These are phyloP conservation scores for Drosophila simulans DNA, from an alignment of 1,140 invertebrate genomes.

Conservation along the genomic window DNA sequence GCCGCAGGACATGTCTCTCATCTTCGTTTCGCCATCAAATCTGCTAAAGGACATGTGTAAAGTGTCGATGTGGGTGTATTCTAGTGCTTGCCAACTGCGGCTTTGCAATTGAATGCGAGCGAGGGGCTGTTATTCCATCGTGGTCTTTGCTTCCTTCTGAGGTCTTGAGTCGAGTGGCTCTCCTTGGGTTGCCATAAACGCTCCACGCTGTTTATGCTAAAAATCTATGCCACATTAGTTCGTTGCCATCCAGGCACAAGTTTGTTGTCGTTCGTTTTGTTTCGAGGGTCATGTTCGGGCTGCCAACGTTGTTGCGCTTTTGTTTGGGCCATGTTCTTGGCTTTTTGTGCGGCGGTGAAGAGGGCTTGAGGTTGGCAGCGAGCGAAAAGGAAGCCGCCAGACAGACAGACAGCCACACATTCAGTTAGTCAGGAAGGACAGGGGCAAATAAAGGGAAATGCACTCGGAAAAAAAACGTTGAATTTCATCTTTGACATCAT, in stretches of 20 bases:
- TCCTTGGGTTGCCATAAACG: slow-evolving; percentile 54
- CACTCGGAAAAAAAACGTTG: slow-evolving; percentile 5
- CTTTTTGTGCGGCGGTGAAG: slow-evolving; percentile 63
- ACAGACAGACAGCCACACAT: slow-evolving; percentile 20
- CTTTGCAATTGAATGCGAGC: slow-evolving; percentile 72
- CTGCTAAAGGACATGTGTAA: slow-evolving; percentile 72
- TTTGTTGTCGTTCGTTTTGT: slow-evolving; percentile 50
- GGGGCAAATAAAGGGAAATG: slow-evolving; percentile 17
- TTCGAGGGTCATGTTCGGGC: slow-evolving; percentile 61
- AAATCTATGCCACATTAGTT: slow-evolving; percentile 81
- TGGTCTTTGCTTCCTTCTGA: slow-evolving; percentile 8
- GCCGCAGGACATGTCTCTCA: slow-evolving; percentile 51
- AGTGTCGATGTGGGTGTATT: slow-evolving; percentile 50
- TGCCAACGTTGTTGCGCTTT: slow-evolving; percentile 65
- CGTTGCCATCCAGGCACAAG: slow-evolving; percentile 58
- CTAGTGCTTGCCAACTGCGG: slow-evolving; percentile 43
- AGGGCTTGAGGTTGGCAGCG: slow-evolving; percentile 68
- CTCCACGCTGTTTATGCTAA: slow-evolving; percentile 69
- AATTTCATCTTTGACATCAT: background rate
- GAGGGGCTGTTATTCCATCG: slow-evolving; percentile 1
- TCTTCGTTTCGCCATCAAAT: slow-evolving; percentile 49
- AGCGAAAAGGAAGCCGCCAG: slow-evolving; percentile 26
- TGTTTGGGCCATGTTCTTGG: slow-evolving; percentile 50
- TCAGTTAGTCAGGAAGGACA: slow-evolving; percentile 10
- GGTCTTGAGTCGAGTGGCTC: slow-evolving; percentile 39